Evolutionary conservation across 1,140 invertebrate species (phyloP).

Genomic region (Drosophila kepulauana): DNA sequence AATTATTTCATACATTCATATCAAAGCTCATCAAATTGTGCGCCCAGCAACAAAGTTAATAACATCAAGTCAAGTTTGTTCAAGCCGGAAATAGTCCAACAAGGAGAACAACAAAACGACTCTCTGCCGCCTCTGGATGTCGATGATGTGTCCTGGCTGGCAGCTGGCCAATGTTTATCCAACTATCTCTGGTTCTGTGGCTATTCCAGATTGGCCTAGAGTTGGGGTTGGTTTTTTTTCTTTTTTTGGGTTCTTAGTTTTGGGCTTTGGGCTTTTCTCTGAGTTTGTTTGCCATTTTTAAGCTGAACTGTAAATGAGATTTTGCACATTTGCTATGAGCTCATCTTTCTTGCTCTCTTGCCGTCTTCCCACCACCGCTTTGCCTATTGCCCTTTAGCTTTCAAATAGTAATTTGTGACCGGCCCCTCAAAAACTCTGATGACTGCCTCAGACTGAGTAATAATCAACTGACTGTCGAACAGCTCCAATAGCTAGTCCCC

Average conservation of each 20-base stretch:
- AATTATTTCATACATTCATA: constrained; percentile 48
- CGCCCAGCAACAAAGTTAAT: constrained; percentile 35
- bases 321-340: constrained; percentile 54
- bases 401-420: constrained; percentile 50
- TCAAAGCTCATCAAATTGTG: constrained; percentile 48
- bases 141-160: constrained; percentile 42
- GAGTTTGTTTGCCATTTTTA: constrained; percentile 54
- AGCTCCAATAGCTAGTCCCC: constrained; percentile 2
- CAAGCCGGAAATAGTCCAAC: constrained; percentile 39
- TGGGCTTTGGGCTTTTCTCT: constrained; percentile 13
- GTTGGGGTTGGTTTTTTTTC: not conserved
- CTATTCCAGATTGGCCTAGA: constrained; percentile 2
- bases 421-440: constrained; percentile 2
- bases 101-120: constrained; percentile 2
- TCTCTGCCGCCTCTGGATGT: not conserved
- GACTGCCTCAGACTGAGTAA: constrained; percentile 26
- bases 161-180: constrained; percentile 52
- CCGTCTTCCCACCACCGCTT: not conserved
- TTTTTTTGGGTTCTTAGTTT: constrained; percentile 8
- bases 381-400: constrained; percentile 43
- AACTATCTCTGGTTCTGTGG: constrained; percentile 48
- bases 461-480: constrained; percentile 35
- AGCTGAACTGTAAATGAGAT: constrained; percentile 61
- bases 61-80: constrained; percentile 52
- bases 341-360: constrained; percentile 31